Conservation (phyloP, 2,888 invertebrate genomes). For the Actias luna region DNA sequence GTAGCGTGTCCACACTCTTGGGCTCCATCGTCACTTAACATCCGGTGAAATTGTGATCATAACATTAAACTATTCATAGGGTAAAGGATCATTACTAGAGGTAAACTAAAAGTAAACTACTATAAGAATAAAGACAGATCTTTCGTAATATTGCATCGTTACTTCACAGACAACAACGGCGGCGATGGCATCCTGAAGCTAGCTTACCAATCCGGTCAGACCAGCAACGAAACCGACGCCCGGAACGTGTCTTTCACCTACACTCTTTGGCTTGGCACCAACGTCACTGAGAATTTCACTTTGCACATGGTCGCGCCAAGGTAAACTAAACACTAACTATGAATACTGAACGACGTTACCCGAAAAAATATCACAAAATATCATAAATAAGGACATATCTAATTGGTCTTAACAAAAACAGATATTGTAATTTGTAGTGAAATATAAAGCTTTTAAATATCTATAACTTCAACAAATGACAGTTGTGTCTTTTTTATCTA, state of each 20-base stretch:
- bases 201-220: conserved; percentile 73
- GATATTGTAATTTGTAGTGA: neutral
- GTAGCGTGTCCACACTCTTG: no score
- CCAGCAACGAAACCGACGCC: conserved; percentile 82
- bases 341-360: no score
- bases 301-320: conserved; percentile 88
- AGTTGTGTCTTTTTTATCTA: no score
- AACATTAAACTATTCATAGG: no score
- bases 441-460: no score
- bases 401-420: neutral
- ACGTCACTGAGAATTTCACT: conserved; percentile 91
- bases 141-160: neutral
- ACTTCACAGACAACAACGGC: conserved; percentile 65
- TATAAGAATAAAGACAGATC: neutral
- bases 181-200: conserved; percentile 70
- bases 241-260: conserved; percentile 90
- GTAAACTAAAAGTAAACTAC: neutral
- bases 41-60: no score
- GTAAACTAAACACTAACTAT: conserved; percentile 57
- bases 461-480: no score
- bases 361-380: no score
- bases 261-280: conserved; percentile 94
- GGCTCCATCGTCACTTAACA: no score
- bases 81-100: no score
- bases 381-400: no score